Evolutionary conservation across 2,113 vertebrate genomes (phyloP).

Genomic region (Coregonus clupeaformis): DNA sequence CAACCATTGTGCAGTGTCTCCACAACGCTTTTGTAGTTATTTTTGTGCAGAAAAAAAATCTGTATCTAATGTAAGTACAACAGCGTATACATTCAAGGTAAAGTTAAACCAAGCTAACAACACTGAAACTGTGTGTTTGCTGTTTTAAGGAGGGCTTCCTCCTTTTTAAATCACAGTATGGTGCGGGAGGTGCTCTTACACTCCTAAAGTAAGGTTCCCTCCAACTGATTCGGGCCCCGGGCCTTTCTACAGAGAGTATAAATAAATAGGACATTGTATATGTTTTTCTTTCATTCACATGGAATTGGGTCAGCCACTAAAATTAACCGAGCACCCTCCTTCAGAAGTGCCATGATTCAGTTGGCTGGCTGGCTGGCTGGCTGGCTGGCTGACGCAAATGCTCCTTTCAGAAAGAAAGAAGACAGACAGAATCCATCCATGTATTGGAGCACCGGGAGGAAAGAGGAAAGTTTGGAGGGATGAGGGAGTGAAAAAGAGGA

Average conservation of each 20-base stretch:
- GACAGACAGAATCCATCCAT: conserved; percentile 24
- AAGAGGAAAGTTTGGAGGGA: not conserved
- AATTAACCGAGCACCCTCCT: conserved; percentile 63
- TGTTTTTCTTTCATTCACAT: conserved; percentile 65
- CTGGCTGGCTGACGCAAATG: conserved; percentile 21
- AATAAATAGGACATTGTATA: conserved; percentile 34
- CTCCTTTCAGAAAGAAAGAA: conserved; percentile 45
- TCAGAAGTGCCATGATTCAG: conserved; percentile 36
- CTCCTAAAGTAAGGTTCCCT: conserved; percentile 39
- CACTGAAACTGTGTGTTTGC: too few species aligned
- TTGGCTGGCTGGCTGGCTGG: conserved; percentile 45
- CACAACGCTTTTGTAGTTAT: too few species aligned
- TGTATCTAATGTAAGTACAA: not conserved
- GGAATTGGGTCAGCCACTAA: conserved; percentile 78
- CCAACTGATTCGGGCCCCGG: conserved; percentile 61
- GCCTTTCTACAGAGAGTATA: conserved; percentile 39
- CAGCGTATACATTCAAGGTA: not conserved
- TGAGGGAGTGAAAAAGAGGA: conserved; percentile 6
- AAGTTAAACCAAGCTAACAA: not conserved
- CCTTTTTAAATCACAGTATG: conserved; percentile 58
- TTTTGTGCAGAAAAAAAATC: too few species aligned
- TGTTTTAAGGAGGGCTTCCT: conserved; percentile 13
- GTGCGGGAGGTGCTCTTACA: conserved; percentile 56
- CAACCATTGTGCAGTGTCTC: too few species aligned
- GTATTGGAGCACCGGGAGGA: conserved; percentile 3